Conservation (phyloP, 2,797 vertebrate species). For the Sebastes glaucus region DNA sequence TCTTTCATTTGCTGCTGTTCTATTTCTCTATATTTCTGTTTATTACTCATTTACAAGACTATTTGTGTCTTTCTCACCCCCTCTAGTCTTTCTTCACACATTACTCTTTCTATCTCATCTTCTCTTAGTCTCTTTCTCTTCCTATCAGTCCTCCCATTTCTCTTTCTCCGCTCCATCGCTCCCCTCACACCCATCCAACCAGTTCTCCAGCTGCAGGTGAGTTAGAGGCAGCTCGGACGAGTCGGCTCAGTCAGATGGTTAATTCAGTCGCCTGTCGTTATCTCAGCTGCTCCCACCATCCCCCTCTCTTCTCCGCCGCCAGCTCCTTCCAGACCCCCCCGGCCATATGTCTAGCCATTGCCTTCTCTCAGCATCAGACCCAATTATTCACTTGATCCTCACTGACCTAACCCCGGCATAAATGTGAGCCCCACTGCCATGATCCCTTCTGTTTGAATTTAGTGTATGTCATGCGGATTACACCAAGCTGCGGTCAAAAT, state of each 20-base stretch:
- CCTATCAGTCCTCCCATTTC: background rate
- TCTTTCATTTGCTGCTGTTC: background rate
- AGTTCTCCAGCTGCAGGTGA: slow-evolving; percentile 28
- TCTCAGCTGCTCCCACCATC: slow-evolving; percentile 5
- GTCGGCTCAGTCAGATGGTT: slow-evolving; percentile 27
- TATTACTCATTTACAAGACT: background rate
- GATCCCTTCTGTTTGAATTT: background rate
- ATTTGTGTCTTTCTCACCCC: background rate
- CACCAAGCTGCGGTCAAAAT: background rate
- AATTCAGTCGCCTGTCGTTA: slow-evolving; percentile 6
- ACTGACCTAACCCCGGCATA: slow-evolving; percentile 7
- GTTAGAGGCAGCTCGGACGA: background rate
- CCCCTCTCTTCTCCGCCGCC: background rate
- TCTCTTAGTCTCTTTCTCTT: background rate
- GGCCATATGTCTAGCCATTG: slow-evolving; percentile 68
- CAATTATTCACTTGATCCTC: slow-evolving; percentile 49
- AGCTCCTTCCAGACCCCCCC: slow-evolving; percentile 34
- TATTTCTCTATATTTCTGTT: background rate
- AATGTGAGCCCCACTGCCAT: background rate
- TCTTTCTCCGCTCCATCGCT: background rate
- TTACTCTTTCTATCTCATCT: background rate
- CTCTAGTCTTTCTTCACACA: background rate
- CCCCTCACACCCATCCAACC: background rate
- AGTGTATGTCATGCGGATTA: background rate
- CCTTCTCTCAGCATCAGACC: slow-evolving; percentile 55